Evolutionary conservation across 2,888 invertebrate genomes (phyloP).

Genomic region (Eremobia ochroleuca): DNA sequence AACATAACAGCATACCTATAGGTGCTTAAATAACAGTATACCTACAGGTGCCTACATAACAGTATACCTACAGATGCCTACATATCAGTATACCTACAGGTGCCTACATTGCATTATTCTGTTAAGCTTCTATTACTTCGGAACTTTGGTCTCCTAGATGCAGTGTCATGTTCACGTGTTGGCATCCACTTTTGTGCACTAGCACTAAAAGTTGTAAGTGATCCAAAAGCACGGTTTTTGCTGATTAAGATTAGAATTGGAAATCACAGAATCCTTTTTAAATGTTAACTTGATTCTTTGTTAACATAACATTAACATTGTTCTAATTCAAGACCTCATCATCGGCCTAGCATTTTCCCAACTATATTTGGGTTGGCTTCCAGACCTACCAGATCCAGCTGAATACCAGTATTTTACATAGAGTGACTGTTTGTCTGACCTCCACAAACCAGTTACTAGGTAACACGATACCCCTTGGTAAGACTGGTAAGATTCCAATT

Average conservation of each 20-base stretch:
- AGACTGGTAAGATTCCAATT: neutral
- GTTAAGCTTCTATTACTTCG: neutral
- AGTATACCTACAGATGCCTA: no score
- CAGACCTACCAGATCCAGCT: neutral
- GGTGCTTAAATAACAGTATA: neutral
- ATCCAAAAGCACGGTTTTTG: neutral
- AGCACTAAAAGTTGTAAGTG: neutral
- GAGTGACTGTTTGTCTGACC: neutral
- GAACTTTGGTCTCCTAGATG: constrained; percentile 4
- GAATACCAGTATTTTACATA: neutral
- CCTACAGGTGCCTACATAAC: no score
- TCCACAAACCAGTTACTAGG: neutral
- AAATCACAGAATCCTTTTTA: neutral
- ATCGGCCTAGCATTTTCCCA: neutral
- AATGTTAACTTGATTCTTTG: neutral
- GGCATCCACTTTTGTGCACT: neutral
- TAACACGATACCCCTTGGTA: neutral
- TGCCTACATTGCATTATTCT: no score
- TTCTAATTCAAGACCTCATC: neutral
- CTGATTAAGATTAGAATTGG: no score
- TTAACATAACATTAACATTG: neutral
- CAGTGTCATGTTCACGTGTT: neutral
- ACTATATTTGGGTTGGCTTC: neutral
- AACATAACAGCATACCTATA: neutral
- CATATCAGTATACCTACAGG: neutral